Base-by-base conservation (phyloP, 2,113 vertebrate species). In the Silurus meridionalis region DNA sequence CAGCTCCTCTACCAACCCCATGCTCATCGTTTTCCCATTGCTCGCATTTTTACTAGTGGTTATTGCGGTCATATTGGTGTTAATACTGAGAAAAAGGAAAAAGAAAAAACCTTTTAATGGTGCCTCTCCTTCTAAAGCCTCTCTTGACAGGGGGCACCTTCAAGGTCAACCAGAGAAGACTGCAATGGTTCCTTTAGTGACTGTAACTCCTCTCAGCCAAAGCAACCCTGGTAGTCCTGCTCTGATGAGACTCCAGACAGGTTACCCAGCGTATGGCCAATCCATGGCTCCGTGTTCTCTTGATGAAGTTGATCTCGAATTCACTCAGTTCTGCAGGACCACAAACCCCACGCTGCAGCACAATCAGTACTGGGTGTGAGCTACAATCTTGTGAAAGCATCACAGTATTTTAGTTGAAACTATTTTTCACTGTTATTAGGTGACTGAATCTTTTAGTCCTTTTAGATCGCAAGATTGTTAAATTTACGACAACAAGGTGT, bases 311-410 rank as follows among this genome's bases (percentile, higher is more conserved):
- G 95, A 96, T 69, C 93, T 95, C 8, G 92, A 94, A 85, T 91
- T 95, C 81, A 91, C 93, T 57, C 94, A 95, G 1, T 94, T 96
- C 21, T 96, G 96, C 89, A 89, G 89, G 83, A 95, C 93, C 82
- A 91, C 95, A 85, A 95, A 96, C 85, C 96, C 97, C 0, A 90
- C 92, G 2, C 92, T 98, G 89, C 96, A 95, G 87, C 92, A 61
- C 84, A 95, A 86, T 91, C 97, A 98, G n/a, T 98, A 97, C 48
- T 98, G 97, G 97, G 97, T 99, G 8, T 98, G 95, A 95, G 21
- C 60, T 21, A 14, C 48, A 60, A n/a, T 23, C 50, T 15, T 15
- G 8, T 55, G 48, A 80, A 58, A 8, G 25, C 17, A 50, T 80
- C 58, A 25, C n/a, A 23, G 28, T 48, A 19, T 61, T 61, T 48